Evolutionary conservation across 1,140 invertebrate species (phyloP).

Genomic region (Formica exsecta): DNA sequence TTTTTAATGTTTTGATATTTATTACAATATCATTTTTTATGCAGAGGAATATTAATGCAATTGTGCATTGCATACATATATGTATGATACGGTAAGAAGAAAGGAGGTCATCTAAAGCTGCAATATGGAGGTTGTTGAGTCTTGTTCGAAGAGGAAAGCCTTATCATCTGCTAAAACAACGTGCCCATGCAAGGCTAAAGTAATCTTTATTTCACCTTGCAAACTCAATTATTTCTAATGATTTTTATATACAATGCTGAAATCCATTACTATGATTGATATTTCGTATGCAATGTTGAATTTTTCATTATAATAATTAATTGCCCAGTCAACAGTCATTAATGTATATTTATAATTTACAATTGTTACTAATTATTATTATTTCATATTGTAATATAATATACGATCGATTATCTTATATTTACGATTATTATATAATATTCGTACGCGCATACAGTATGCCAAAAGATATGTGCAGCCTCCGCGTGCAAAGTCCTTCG

Average conservation of each 20-base stretch:
- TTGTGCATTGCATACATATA: conserved; percentile 16
- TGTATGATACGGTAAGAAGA: neutral
- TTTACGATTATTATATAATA: neutral
- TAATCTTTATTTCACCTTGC: conserved; percentile 47
- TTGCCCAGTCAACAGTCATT: neutral
- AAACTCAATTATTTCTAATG: neutral
- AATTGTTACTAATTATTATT: conserved; percentile 20
- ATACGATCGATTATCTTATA: neutral
- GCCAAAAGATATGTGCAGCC: conserved; percentile 88
- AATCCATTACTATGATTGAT: neutral
- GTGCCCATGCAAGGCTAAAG: conserved; percentile 70
- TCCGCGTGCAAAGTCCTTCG: conserved; percentile 85
- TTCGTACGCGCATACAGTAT: conserved; percentile 66
- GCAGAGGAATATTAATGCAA: conserved; percentile 5
- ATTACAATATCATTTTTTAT: conserved; percentile 1
- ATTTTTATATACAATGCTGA: neutral
- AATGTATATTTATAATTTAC: conserved; percentile 19
- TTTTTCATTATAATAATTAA: neutral
- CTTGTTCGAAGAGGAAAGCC: conserved; percentile 48
- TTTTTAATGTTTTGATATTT: conserved; percentile 61
- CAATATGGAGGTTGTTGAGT: conserved; percentile 74
- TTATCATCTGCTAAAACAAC: conserved; percentile 5
- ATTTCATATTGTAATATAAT: conserved; percentile 32
- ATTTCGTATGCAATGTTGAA: neutral
- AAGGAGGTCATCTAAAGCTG: neutral